Conservation (phyloP, 2,797 vertebrate genomes). For the Mionectes olivaceus region DNA sequence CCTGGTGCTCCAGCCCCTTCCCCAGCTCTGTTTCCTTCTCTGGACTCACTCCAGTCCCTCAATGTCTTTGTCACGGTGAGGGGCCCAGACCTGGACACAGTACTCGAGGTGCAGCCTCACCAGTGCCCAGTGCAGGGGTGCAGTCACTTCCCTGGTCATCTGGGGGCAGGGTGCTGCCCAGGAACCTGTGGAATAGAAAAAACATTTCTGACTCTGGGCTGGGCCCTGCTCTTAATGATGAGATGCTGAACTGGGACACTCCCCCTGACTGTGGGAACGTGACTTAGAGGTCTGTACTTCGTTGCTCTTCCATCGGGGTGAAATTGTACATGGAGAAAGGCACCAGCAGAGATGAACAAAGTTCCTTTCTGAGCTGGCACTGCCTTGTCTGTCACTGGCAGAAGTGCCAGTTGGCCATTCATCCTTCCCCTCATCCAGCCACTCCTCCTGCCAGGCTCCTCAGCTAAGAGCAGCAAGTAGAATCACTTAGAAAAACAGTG, state of each 20-base stretch:
- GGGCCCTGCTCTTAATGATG: background rate
- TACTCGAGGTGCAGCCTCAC: background rate
- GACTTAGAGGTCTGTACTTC: background rate
- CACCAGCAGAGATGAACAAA: background rate
- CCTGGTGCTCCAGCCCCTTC: background rate
- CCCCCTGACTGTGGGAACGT: background rate
- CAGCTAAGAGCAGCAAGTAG: background rate
- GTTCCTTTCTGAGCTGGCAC: background rate
- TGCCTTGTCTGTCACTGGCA: background rate
- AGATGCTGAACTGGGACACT: background rate
- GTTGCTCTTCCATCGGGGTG: background rate
- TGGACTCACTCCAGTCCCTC: background rate
- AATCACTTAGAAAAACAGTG: fast-evolving
- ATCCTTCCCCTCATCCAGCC: background rate
- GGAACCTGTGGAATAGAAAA: background rate
- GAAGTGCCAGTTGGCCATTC: background rate
- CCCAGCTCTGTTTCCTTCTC: background rate
- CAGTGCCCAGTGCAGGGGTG: background rate
- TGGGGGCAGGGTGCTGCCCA: background rate
- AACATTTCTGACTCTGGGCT: background rate
- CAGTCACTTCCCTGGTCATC: background rate
- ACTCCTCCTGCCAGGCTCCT: background rate
- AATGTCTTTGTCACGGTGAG: too few relatives aligned
- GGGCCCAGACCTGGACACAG: background rate
- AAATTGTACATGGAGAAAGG: background rate